phyloP scores from a whole-genome alignment of 2,113 vertebrate species.

The Coryphaenoides rupestris region DNA sequence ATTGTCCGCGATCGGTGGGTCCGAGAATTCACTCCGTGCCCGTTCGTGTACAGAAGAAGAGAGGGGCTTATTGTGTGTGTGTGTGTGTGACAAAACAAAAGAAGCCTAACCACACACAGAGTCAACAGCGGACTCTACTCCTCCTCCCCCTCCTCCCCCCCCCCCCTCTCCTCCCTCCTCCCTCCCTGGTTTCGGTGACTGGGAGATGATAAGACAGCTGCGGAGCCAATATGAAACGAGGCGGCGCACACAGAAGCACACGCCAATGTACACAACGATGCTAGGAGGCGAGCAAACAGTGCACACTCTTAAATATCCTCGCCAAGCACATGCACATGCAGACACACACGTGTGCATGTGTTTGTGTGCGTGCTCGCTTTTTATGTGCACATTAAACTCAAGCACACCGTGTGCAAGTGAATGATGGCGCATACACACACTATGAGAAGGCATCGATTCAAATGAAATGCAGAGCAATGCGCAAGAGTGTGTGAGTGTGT shows the following conservation, averaged over 20 bases:
- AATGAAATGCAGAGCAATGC: background rate
- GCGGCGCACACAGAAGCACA: background rate
- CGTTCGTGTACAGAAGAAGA: constrained; percentile 52
- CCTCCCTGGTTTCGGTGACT: background rate
- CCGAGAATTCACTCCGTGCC: constrained; percentile 55
- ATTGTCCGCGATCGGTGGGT: constrained; percentile 65
- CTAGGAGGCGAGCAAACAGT: too few relatives aligned
- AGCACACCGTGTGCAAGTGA: background rate
- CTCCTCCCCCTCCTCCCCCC: too few relatives aligned
- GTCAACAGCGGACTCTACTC: too few relatives aligned
- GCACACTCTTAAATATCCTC: too few relatives aligned
- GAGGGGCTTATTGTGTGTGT: constrained; percentile 65
- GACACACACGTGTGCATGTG: background rate
- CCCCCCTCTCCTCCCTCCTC: background rate
- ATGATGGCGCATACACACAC: background rate
- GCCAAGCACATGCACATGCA: too few relatives aligned
- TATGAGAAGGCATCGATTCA: background rate
- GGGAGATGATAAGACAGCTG: background rate
- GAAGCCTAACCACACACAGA: constrained; percentile 36
- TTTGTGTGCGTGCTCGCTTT: background rate
- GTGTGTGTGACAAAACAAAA: constrained; percentile 55
- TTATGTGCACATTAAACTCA: background rate
- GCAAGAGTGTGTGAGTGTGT: background rate
- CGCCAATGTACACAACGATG: background rate
- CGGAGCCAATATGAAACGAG: background rate